Evolutionary conservation across 2,113 vertebrate species (phyloP).

Genomic region (Lasiurus cinereus): DNA sequence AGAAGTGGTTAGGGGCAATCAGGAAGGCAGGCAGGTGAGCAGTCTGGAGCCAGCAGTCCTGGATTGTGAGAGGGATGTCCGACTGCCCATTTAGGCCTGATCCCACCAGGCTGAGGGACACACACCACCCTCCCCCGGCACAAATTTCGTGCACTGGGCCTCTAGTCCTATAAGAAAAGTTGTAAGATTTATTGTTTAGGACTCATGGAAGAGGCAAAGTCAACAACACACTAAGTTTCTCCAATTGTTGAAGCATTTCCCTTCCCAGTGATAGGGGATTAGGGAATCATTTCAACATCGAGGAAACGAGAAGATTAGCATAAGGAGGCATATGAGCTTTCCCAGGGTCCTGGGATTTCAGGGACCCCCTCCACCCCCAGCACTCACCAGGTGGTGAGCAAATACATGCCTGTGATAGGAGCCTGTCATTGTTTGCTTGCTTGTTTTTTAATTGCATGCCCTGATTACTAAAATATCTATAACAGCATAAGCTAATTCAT

Average conservation of each 20-base stretch:
- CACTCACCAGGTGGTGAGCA: neutral
- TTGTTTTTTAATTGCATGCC: neutral
- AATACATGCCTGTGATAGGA: neutral
- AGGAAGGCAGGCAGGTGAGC: no score
- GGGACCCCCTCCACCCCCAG: neutral
- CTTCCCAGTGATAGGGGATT: slow-evolving; percentile 85
- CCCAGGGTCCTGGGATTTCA: neutral
- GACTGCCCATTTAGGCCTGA: no score
- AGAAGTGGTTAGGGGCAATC: no score
- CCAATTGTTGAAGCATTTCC: slow-evolving; percentile 91
- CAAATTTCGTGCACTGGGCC: no score
- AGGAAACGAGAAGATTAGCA: slow-evolving; percentile 68
- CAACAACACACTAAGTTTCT: slow-evolving; percentile 79
- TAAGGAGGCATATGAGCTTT: neutral
- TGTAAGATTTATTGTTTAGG: slow-evolving; percentile 81
- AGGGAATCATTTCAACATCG: slow-evolving; percentile 61
- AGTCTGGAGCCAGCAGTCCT: no score
- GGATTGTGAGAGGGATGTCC: no score
- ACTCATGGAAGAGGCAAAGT: slow-evolving; percentile 79
- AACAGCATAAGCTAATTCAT: neutral
- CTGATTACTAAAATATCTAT: neutral
- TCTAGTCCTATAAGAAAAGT: slow-evolving; percentile 21
- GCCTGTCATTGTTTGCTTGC: neutral
- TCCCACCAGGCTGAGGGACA: no score
- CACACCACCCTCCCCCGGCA: no score